A percentile compares a stretch with the other conserved stretches of the same genome.
Evolutionary conservation across 2,797 vertebrate species (phyloP).

Genomic region (Cossypha polioptera): DNA sequence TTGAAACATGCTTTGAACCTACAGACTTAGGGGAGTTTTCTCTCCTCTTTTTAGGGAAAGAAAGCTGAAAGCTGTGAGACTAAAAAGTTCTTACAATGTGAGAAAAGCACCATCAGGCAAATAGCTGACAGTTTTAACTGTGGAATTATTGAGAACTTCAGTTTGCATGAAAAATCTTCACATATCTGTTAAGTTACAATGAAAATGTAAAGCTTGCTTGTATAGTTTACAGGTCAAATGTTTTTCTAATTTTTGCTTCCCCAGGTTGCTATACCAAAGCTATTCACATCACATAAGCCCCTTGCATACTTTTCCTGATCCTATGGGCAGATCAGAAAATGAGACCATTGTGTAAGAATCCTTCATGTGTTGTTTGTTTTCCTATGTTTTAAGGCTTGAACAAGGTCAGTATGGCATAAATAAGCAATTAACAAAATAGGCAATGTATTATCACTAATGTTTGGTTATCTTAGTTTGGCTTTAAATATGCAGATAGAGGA

Average conservation of each 20-base stretch:
- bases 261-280: background rate
- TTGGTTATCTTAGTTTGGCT: background rate
- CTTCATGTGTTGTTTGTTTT: background rate
- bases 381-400: background rate
- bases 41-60: background rate
- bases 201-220: background rate
- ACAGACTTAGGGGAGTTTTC: background rate
- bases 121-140: background rate
- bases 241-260: background rate
- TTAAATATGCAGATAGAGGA: background rate
- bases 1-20: background rate
- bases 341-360: background rate
- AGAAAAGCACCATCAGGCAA: background rate
- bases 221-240: background rate
- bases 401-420: background rate
- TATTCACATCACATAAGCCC: background rate
- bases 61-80: background rate
- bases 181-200: background rate
- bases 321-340: conserved; percentile 1
- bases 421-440: background rate
- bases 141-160: background rate
- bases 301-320: background rate
- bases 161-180: background rate
- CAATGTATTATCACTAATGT: background rate
- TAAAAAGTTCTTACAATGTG: background rate